Evolutionary conservation across 2,888 invertebrate genomes (phyloP).

Genomic region (Scrobipalpa costella): DNA sequence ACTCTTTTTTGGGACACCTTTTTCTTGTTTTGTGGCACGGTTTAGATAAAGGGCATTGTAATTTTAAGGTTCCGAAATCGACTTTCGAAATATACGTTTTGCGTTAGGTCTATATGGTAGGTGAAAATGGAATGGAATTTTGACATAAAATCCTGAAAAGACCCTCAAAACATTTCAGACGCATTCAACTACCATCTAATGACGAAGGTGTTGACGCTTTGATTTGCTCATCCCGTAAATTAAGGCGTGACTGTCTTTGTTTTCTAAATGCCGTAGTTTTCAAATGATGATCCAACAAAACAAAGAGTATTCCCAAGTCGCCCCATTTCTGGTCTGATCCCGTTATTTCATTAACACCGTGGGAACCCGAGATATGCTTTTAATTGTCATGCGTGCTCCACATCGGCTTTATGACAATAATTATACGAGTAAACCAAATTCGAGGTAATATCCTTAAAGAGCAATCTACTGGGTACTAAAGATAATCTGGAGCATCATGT

Average conservation of each 20-base stretch:
- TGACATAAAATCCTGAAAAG: no score
- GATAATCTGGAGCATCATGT: constrained; percentile 24
- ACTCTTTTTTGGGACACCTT: constrained; percentile 16
- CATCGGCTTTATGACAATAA: constrained; percentile 21
- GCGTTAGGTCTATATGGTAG: no score
- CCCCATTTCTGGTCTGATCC: background rate
- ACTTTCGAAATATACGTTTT: no score
- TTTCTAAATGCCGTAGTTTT: no score
- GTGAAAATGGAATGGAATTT: no score
- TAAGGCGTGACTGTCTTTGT: no score
- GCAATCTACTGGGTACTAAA: constrained; percentile 21
- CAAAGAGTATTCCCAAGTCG: background rate
- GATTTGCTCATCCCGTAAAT: no score
- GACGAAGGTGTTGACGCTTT: no score
- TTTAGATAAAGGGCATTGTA: background rate
- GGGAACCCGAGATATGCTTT: constrained; percentile 7
- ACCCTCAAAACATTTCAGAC: no score
- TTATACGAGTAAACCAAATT: constrained; percentile 31
- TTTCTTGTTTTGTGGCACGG: background rate
- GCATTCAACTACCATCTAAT: no score
- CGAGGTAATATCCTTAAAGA: constrained; percentile 28
- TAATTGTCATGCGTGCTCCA: constrained; percentile 17
- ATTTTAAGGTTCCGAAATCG: background rate
- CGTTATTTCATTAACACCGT: constrained; percentile 5
- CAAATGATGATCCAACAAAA: no score